Percentiles rank a stretch among this genome's conserved stretches.
phyloP scores from a whole-genome alignment of 37 sponge, comb jelly and placozoan genomes.

The Beroe forskalii region DNA sequence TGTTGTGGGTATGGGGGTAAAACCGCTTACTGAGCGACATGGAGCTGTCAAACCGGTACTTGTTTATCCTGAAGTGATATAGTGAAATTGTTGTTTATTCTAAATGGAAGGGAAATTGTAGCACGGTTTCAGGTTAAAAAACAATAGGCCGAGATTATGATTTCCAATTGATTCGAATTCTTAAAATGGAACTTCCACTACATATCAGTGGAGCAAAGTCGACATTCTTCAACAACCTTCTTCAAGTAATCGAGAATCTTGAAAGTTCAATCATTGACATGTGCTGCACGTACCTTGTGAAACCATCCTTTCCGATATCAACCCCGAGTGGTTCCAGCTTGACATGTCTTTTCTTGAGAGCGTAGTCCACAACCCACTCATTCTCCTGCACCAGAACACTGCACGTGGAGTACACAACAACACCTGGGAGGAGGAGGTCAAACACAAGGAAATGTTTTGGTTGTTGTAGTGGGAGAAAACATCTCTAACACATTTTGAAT shows the following conservation, averaged over 20 bases:
- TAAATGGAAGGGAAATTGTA: neutral
- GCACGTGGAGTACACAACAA: conserved; percentile 94
- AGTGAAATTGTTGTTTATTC: no score
- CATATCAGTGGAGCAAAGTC: no score
- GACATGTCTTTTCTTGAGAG: conserved; percentile 82
- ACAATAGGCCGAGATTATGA: no score
- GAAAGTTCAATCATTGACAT: no score
- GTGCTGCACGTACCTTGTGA: conserved; percentile 68
- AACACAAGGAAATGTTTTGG: neutral
- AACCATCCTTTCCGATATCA: conserved; percentile 86
- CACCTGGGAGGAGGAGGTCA: conserved; percentile 58
- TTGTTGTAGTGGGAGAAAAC: neutral
- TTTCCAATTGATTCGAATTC: no score
- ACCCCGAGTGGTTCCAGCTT: conserved; percentile 89
- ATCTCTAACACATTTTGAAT: no score
- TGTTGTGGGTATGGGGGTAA: conserved; percentile 97
- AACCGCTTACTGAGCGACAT: conserved; percentile 76
- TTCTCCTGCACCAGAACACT: conserved; percentile 95
- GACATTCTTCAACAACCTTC: no score
- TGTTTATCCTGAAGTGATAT: conserved; percentile 54
- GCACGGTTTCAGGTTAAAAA: no score
- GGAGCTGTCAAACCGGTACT: conserved; percentile 89
- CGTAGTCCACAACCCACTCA: conserved; percentile 94
- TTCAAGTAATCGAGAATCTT: no score
- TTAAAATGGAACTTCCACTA: no score